Percentiles rank a stretch among this genome's conserved stretches.
phyloP scores from a whole-genome alignment of 30 jellyfish, hydroid and myxozoan species.

The Rhopilema esculentum region DNA sequence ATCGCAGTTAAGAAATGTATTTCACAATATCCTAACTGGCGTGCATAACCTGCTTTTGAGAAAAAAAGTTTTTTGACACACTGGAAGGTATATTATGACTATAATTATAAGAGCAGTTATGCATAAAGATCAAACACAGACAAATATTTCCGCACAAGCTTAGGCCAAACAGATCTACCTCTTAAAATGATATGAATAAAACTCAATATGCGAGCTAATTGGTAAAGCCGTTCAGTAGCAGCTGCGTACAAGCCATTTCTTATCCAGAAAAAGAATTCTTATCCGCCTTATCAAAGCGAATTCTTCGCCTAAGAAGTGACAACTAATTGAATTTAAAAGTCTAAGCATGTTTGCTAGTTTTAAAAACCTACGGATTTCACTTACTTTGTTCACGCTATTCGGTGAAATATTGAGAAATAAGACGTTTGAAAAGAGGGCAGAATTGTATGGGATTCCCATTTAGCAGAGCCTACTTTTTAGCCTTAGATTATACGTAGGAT shows the following conservation, averaged over 20 bases:
- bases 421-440: constrained; percentile 11
- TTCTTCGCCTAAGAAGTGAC: constrained; percentile 42
- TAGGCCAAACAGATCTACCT: neutral
- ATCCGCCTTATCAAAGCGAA: constrained; percentile 4
- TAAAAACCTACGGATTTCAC: constrained; percentile 38
- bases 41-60: neutral
- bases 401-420: constrained; percentile 13
- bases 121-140: neutral
- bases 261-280: constrained; percentile 24
- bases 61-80: neutral
- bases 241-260: constrained; percentile 34
- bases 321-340: constrained; percentile 13
- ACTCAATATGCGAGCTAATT: neutral
- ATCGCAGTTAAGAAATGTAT: too few species aligned
- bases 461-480: constrained; percentile 22
- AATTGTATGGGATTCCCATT: constrained; percentile 45
- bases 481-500: constrained; percentile 43
- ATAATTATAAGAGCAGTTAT: neutral
- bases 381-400: constrained; percentile 6
- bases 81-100: neutral
- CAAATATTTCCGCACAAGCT: neutral
- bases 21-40: neutral
- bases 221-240: constrained; percentile 3
- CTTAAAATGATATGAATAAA: neutral
- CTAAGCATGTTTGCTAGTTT: constrained; percentile 48